Conservation (phyloP, 2,113 vertebrate species). For the Nycticebus coucang region DNA sequence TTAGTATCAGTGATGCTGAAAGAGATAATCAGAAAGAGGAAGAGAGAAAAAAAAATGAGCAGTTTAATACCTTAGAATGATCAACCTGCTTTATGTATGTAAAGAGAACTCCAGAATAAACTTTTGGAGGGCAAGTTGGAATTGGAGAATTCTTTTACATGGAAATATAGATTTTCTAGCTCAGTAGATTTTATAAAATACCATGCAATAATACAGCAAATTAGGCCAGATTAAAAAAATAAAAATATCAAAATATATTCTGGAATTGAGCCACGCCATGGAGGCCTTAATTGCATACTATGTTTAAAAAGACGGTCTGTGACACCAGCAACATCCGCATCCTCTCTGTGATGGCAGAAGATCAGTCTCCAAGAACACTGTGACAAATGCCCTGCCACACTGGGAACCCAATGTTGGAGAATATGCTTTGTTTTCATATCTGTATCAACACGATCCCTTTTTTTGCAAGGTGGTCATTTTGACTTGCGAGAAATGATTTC, state of each 20-base stretch:
- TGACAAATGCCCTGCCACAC: neutral
- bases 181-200: neutral
- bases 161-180: neutral
- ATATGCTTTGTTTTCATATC: neutral
- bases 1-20: neutral
- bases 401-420: neutral
- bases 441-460: neutral
- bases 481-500: neutral
- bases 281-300: neutral
- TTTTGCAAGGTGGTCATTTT: neutral
- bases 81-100: neutral
- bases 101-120: constrained; percentile 41
- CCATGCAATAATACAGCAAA: neutral
- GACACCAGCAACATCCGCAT: neutral
- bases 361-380: neutral
- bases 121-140: neutral
- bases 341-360: neutral
- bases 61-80: neutral
- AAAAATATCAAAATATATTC: neutral
- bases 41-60: neutral
- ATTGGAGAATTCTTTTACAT: neutral
- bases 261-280: neutral
- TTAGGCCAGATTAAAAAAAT: neutral
- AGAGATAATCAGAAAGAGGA: neutral
- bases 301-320: neutral